Conservation (phyloP, 2,797 vertebrate species). For the Chiloscyllium punctatum region DNA sequence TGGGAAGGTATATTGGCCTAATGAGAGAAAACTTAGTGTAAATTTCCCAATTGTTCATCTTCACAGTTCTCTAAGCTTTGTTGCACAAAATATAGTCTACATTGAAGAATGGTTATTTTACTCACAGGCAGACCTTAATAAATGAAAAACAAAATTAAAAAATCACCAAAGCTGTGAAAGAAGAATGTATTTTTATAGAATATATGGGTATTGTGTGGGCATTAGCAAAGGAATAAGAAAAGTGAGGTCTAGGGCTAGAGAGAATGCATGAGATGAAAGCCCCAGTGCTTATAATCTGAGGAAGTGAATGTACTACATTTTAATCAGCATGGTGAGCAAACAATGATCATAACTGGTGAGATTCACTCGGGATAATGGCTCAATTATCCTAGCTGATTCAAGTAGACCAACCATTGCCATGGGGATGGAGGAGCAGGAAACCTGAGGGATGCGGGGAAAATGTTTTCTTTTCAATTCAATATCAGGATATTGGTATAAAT, state of each 20-base stretch:
- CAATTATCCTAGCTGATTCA: background rate
- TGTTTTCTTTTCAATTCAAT: background rate
- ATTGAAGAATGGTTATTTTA: background rate
- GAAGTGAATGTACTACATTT: background rate
- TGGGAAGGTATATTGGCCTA: conserved; percentile 48
- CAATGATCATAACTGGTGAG: background rate
- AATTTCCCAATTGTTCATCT: conserved; percentile 51
- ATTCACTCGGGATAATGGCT: background rate
- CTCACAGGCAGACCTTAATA: background rate
- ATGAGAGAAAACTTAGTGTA: conserved; percentile 44
- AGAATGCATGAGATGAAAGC: background rate
- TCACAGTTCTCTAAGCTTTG: conserved; percentile 45
- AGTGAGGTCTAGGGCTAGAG: background rate
- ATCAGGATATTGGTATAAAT: background rate
- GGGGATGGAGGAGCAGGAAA: too few species aligned
- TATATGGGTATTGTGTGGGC: too few species aligned
- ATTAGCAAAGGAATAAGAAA: too few species aligned
- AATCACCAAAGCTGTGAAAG: background rate
- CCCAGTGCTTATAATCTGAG: background rate
- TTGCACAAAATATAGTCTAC: background rate
- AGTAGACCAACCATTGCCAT: background rate
- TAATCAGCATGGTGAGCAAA: background rate
- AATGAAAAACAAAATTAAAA: background rate
- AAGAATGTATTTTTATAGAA: background rate
- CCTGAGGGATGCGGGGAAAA: too few species aligned